Percentiles rank a stretch among this genome's conserved stretches.
These are phyloP conservation scores for Heliothis subflexa DNA, from an alignment of 1,140 invertebrate species.

Conservation along the genomic window DNA sequence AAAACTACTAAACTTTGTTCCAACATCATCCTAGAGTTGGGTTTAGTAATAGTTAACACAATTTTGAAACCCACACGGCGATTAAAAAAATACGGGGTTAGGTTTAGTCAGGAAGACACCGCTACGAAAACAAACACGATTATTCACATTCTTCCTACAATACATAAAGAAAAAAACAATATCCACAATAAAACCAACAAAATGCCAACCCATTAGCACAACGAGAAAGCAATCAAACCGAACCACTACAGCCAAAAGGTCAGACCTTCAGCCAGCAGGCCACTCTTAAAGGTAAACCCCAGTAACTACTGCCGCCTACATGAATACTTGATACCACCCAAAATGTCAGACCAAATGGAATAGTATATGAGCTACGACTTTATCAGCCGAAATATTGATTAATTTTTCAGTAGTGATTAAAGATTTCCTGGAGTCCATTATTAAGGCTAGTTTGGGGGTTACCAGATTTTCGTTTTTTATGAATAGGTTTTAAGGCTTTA, in stretches of 20 bases:
- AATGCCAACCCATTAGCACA: conserved; percentile 14
- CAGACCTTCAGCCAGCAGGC: not conserved
- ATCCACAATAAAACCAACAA: not conserved
- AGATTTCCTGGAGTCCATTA: not conserved
- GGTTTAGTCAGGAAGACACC: too few relatives aligned
- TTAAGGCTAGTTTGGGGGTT: not conserved
- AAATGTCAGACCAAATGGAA: conserved; percentile 41
- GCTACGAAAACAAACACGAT: too few relatives aligned
- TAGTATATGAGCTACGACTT: conserved; percentile 58
- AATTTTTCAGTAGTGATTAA: conserved; percentile 55
- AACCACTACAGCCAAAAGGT: not conserved
- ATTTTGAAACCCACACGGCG: too few relatives aligned
- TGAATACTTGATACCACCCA: conserved; percentile 26
- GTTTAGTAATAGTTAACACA: too few relatives aligned
- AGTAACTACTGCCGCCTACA: not conserved
- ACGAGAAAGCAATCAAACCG: conserved; percentile 1
- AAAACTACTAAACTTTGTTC: too few relatives aligned
- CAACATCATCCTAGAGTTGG: too few relatives aligned
- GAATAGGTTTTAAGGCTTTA: too few relatives aligned
- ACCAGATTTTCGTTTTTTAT: too few relatives aligned
- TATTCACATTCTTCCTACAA: too few relatives aligned
- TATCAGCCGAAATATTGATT: conserved; percentile 54
- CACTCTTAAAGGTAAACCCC: conserved; percentile 10
- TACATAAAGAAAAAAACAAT: too few relatives aligned
- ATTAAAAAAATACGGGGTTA: too few relatives aligned